Percentiles rank a stretch among this genome's conserved stretches.
phyloP scores from a whole-genome alignment of 1,140 invertebrate species.

The Drosophila albomicans region DNA sequence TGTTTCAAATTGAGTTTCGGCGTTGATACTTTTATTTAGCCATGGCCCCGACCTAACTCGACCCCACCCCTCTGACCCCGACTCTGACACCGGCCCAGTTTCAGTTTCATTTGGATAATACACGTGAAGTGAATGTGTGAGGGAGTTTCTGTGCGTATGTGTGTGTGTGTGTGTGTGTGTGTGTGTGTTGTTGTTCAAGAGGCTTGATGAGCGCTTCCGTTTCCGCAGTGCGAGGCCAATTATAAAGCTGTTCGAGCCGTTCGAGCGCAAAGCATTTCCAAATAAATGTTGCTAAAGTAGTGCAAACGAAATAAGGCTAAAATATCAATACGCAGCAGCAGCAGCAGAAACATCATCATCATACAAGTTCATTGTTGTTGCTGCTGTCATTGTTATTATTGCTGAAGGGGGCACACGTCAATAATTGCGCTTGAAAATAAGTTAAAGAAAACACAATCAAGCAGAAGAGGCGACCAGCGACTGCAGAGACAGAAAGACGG shows the following conservation, averaged over 20 bases:
- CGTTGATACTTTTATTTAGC: slow-evolving; percentile 76
- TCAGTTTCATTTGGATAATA: slow-evolving; percentile 28
- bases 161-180: slow-evolving; percentile 17
- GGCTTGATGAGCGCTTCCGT: slow-evolving; percentile 58
- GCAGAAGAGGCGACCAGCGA: slow-evolving; percentile 44
- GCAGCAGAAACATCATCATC: not conserved
- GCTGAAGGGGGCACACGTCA: slow-evolving; percentile 68
- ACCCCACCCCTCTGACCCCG: not conserved
- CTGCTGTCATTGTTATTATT: slow-evolving; percentile 49
- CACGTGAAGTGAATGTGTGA: slow-evolving; percentile 24
- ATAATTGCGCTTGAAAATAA: slow-evolving; percentile 77
- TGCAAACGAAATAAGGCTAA: slow-evolving; percentile 30
- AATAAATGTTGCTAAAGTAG: slow-evolving; percentile 33
- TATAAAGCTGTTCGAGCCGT: slow-evolving; percentile 53
- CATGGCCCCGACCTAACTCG: not conserved
- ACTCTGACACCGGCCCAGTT: slow-evolving; percentile 6
- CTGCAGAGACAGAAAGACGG: not conserved
- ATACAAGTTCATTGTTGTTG: slow-evolving; percentile 26
- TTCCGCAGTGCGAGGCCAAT: slow-evolving; percentile 52
- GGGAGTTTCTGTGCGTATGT: slow-evolving; percentile 19
- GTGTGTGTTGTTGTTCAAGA: slow-evolving; percentile 33
- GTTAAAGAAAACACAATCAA: slow-evolving; percentile 76
- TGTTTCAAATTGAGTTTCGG: slow-evolving; percentile 75
- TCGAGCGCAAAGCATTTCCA: slow-evolving; percentile 56
- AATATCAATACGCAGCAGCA: slow-evolving; percentile 40